These are phyloP conservation scores for Zoanthus gigantus DNA, from an alignment of 92 coral and sea anemone genomes.

Conservation along the genomic window DNA sequence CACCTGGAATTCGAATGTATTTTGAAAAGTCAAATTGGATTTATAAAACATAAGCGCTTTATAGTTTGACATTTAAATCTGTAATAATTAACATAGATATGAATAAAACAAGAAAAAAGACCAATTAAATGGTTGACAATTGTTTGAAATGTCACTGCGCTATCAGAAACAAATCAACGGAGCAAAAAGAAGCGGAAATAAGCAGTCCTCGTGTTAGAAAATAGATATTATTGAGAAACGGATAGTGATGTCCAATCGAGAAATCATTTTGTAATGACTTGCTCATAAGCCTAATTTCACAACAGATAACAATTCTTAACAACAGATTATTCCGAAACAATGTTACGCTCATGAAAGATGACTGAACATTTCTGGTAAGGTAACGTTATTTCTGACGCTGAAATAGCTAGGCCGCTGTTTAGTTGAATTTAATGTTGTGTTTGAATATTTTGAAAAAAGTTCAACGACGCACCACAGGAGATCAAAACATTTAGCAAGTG, in stretches of 20 bases:
- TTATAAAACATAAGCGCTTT: background rate
- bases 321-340: background rate
- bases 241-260: slow-evolving; percentile 17
- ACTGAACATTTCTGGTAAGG: background rate
- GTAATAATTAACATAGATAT: background rate
- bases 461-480: background rate
- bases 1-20: background rate
- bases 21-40: background rate
- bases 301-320: background rate
- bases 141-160: background rate
- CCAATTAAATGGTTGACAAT: background rate
- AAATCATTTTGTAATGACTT: background rate
- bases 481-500: slow-evolving; percentile 17
- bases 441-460: background rate
- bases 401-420: background rate
- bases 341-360: background rate
- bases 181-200: background rate
- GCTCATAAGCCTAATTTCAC: background rate
- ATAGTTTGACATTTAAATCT: slow-evolving; percentile 3
- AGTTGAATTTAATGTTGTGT: background rate
- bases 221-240: background rate
- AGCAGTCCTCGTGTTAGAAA: background rate
- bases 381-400: background rate
- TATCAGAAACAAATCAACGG: slow-evolving; percentile 6
- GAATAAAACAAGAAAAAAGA: slow-evolving; percentile 7